These are phyloP conservation scores for Drosophila setifemur DNA, from an alignment of 1,140 invertebrate species.

Conservation along the genomic window DNA sequence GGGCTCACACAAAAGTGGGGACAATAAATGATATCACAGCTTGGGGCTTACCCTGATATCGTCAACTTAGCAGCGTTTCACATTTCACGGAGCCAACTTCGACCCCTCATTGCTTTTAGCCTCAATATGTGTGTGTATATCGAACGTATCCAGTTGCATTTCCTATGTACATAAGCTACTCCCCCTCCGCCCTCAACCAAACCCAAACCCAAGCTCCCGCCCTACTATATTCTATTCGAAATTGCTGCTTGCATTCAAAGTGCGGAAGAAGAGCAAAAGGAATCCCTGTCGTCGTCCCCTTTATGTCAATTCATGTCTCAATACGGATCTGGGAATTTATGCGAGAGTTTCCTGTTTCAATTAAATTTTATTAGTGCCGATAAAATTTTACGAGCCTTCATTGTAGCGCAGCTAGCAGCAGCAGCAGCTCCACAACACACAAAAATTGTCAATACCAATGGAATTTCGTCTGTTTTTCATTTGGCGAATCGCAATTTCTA, in stretches of 20 bases:
- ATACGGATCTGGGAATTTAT: slow-evolving; percentile 61
- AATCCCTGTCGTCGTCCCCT: slow-evolving; percentile 34
- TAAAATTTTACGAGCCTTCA: slow-evolving; percentile 76
- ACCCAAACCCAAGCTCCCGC: not conserved
- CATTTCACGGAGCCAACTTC: slow-evolving; percentile 32
- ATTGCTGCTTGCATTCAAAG: slow-evolving; percentile 26
- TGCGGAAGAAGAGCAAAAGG: not conserved
- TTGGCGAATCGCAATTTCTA: slow-evolving; percentile 10
- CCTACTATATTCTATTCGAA: slow-evolving; percentile 24
- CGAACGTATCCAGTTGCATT: slow-evolving; percentile 73
- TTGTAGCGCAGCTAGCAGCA: slow-evolving; percentile 43
- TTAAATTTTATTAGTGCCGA: slow-evolving; percentile 74
- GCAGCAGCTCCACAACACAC: slow-evolving; percentile 16
- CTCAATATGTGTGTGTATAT: slow-evolving; percentile 32
- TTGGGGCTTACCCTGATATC: slow-evolving; percentile 34
- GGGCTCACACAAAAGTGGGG: slow-evolving; percentile 18
- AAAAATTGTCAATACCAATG: slow-evolving; percentile 67
- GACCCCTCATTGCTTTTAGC: slow-evolving; percentile 7
- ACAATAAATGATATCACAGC: slow-evolving; percentile 36
- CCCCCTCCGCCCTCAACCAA: no score
- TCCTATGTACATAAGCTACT: slow-evolving; percentile 70
- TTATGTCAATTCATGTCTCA: slow-evolving; percentile 43
- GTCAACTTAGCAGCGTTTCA: slow-evolving; percentile 40
- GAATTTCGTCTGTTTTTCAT: slow-evolving; percentile 31
- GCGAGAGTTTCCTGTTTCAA: slow-evolving; percentile 80